Evolutionary conservation across 1,140 invertebrate species (phyloP), one percentile per base, ranked within the genome.

Genomic region (Drosophila pandora): DNA sequence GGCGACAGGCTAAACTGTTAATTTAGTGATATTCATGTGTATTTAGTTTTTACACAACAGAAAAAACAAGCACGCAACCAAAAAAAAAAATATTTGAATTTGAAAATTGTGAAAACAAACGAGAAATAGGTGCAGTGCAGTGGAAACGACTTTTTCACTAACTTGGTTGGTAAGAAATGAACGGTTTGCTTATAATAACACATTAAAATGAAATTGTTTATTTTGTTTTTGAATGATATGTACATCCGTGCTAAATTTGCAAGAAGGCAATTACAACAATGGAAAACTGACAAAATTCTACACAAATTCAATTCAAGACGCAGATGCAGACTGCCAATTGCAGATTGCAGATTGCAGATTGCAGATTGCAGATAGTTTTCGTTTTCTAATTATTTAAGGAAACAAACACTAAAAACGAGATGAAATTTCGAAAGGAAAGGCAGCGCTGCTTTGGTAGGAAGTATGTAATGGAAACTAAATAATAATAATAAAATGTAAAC

Each of bases 371-470:
- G 13, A 21, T 43, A 47, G 17, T 23, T 47, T 47, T 47, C 9
- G 9, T 47, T 47, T 47, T 47, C 43, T 47, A 22, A 22, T 22
- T 22, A 23, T 47, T 47, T 47, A 47, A 47, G 43, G 13, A 23
- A 47, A 23, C 21, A 47, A 22, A 47, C 4, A 41, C 1, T 21
- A n/a, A 45, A 28, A 28, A 28, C 3, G 25, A 28, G 6, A 21
- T 17, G 17, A 22, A 17, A 32, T 54, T 54, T 57, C 9, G 48
- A 17, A 17, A 54, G 39, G 17, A 72, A 71, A 49, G 52, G 63
- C 82, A 87, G 83, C 83, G 83, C 82, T 85, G 82, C 82, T 87
- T 85, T 87, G 82, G 64, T 85, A 85, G 64, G 62, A 88, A 87
- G 83, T 82, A 87, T 88, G 82, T 87, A 78, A 78, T 53, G 45